phyloP scores from a whole-genome alignment of 2,113 vertebrate species.

The Zapornia atra region DNA sequence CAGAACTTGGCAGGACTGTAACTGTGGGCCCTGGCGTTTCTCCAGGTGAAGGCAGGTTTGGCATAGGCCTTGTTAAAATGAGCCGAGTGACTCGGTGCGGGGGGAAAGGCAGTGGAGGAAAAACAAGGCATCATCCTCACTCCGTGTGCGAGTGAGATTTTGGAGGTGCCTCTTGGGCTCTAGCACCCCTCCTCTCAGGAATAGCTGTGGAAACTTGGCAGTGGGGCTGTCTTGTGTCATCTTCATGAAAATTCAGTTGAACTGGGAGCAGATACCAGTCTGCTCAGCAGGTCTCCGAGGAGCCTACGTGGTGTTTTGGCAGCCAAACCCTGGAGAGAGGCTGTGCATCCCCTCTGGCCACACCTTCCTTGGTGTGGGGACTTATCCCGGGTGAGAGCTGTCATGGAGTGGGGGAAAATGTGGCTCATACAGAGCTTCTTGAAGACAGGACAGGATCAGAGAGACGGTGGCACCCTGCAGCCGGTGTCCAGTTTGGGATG shows the following conservation, averaged over 20 bases:
- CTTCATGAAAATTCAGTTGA: not conserved
- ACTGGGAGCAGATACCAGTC: not conserved
- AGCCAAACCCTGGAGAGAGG: not conserved
- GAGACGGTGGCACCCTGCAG: not conserved
- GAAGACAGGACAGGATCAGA: not conserved
- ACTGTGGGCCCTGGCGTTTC: not conserved
- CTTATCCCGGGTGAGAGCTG: not conserved
- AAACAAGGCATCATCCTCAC: not conserved
- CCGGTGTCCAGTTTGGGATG: not conserved
- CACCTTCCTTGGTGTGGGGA: fast-evolving
- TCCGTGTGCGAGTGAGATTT: not conserved
- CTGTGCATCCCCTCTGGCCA: not conserved
- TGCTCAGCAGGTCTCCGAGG: not conserved
- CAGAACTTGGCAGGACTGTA: not conserved
- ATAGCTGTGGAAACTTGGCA: slow-evolving; percentile 26
- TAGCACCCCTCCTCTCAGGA: not conserved
- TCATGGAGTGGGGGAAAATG: fast-evolving
- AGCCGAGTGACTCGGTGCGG: not conserved
- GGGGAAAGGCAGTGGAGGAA: not conserved
- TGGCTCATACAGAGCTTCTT: fast-evolving
- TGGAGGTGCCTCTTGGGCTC: not conserved
- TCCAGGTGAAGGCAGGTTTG: not conserved
- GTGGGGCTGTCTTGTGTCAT: slow-evolving; percentile 28
- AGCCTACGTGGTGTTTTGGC: not conserved
- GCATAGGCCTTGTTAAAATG: not conserved